Conservation (phyloP, 2,888 invertebrate genomes). For the Ochropacha duplaris region DNA sequence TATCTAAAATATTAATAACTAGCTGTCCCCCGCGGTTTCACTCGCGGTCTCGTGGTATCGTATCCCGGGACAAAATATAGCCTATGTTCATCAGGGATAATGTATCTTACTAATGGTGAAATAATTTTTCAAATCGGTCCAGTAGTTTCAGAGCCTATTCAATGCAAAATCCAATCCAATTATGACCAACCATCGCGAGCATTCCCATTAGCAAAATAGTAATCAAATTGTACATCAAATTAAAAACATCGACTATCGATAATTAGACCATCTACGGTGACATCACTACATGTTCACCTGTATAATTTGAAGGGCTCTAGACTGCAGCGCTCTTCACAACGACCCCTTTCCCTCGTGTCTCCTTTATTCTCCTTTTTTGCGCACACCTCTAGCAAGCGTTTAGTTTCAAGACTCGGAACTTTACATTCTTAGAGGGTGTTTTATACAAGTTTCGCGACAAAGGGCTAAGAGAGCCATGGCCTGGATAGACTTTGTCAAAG, state of each 20-base stretch:
- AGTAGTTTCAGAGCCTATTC: too few relatives aligned
- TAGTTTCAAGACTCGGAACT: neutral
- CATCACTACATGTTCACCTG: conserved; percentile 55
- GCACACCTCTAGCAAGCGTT: conserved; percentile 20
- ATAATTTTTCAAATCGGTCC: too few relatives aligned
- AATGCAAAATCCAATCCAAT: too few relatives aligned
- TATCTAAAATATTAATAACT: too few relatives aligned
- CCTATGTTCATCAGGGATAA: too few relatives aligned
- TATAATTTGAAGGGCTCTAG: conserved; percentile 67
- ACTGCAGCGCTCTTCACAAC: conserved; percentile 48
- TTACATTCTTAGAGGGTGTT: conserved; percentile 8
- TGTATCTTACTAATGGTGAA: too few relatives aligned
- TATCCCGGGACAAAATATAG: too few relatives aligned
- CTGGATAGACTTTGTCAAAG: neutral
- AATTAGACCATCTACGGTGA: conserved; percentile 8
- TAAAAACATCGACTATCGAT: conserved; percentile 16
- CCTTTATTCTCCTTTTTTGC: conserved; percentile 41
- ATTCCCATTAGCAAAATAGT: neutral
- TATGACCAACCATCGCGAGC: too few relatives aligned
- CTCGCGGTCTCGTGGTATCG: too few relatives aligned
- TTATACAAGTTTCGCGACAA: conserved; percentile 8
- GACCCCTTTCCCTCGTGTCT: conserved; percentile 64
- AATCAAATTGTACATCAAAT: neutral
- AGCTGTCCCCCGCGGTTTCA: too few relatives aligned
- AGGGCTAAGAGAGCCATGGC: neutral